phyloP scores from a whole-genome alignment of 2,797 vertebrate genomes.

The Bufotes viridis region DNA sequence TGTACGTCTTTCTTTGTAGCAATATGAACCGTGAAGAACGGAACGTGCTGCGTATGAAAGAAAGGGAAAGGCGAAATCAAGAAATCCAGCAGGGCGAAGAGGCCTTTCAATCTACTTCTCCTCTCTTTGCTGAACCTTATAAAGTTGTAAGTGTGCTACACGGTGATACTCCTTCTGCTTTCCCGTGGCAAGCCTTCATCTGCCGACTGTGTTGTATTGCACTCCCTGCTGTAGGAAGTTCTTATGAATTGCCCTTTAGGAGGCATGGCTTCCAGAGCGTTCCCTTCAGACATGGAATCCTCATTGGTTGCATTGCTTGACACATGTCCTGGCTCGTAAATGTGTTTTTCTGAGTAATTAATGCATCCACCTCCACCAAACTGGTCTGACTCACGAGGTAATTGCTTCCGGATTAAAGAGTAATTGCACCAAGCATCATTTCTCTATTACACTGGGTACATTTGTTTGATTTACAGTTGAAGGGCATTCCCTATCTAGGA shows the following conservation, averaged over 20 bases:
- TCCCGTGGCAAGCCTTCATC: background rate
- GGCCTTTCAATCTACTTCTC: constrained; percentile 95
- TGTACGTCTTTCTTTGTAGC: constrained; percentile 81
- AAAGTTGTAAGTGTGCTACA: constrained; percentile 92
- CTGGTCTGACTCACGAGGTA: background rate
- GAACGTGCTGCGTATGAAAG: constrained; percentile 99
- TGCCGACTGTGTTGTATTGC: background rate
- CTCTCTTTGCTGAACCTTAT: constrained; percentile 98
- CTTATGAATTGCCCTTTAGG: background rate
- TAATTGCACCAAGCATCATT: background rate
- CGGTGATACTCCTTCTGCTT: background rate
- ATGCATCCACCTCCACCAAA: background rate
- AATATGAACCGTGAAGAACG: constrained; percentile 99
- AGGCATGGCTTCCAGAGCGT: background rate
- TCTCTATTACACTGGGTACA: background rate
- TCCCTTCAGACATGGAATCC: background rate
- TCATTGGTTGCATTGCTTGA: background rate
- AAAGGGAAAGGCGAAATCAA: constrained; percentile 99
- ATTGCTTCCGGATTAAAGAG: constrained; percentile 1
- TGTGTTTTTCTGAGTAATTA: background rate
- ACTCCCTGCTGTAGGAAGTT: too few relatives aligned
- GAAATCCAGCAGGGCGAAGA: constrained; percentile 99
- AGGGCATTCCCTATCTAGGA: too few relatives aligned
- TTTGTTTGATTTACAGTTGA: too few relatives aligned
- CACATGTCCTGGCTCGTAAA: constrained; percentile 14